Percentiles rank a stretch among this genome's conserved stretches.
Evolutionary conservation across 2,888 invertebrate genomes (phyloP).

Genomic region (Cheiracanthium punctorium): DNA sequence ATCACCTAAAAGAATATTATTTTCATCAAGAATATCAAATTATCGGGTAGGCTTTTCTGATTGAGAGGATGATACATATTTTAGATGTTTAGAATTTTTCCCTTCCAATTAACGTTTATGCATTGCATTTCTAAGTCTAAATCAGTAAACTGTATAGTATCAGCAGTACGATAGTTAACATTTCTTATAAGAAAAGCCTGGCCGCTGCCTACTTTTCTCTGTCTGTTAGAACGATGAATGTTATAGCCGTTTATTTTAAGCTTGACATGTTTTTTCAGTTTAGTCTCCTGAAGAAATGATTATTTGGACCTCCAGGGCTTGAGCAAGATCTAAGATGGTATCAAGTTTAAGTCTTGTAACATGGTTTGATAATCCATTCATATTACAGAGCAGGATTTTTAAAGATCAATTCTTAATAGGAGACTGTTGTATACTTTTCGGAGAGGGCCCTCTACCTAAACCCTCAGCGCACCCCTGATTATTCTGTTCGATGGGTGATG

Average conservation of each 20-base stretch:
- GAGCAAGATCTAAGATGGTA: no score
- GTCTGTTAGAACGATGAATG: not conserved
- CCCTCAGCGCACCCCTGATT: not conserved
- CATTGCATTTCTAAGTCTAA: constrained; percentile 9
- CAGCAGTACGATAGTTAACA: not conserved
- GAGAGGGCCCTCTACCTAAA: not conserved
- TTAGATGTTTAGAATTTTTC: not conserved
- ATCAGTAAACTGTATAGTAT: not conserved
- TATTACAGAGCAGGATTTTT: not conserved
- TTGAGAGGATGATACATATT: constrained; percentile 19
- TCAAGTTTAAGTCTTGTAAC: no score
- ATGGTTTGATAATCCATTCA: not conserved
- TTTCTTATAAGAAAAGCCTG: not conserved
- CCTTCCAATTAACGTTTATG: not conserved
- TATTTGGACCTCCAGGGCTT: no score
- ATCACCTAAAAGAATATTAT: not conserved
- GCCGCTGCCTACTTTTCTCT: not conserved
- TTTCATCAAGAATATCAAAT: not conserved
- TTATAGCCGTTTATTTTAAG: not conserved
- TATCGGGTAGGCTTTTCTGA: not conserved
- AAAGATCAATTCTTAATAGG: not conserved
- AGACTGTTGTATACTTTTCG: not conserved
- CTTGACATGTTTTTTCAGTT: no score
- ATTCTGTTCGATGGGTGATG: not conserved
- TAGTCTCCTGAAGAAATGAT: no score